Base-by-base conservation (phyloP, 2,113 vertebrate genomes). In the Polypterus bichir region DNA sequence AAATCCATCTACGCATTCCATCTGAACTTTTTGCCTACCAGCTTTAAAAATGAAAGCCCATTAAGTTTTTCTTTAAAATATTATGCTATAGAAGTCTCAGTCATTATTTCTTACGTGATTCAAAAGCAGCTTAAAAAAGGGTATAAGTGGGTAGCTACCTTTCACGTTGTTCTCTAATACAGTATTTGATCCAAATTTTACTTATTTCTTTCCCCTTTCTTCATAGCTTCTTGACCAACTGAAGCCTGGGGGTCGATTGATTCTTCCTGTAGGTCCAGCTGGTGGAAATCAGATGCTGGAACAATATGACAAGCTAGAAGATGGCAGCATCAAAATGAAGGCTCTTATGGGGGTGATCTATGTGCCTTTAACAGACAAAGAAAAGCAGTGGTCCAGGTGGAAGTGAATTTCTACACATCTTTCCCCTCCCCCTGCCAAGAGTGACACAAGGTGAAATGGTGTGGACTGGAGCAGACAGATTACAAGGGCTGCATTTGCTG, bases 291-390 rank as follows among this genome's bases (percentile, higher is more conserved):
- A 99, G 76, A 99, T 97, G 95, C 78, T 99, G 78, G 94, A 99
- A 82, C 96, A 99, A 78, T 94, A 97, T 11, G 96, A 99, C 80
- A 99, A 99, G 77, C 70, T 98, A 81, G 92, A 92, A 71, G 94
- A 99, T 53, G 96, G 95, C 88, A 97, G 91, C 81, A 92, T 89
- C 87, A 97, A 92, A 81, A 97, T 92, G 94, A 99, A 99, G 69
- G 88, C 92, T 79, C 83, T 99, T 81, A 99, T 99, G 96, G 95
- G 95, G 81, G 96, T 98, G 87, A 98, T 99, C 82, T 99, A 99
- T 77, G 96, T 99, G 95, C 96, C 96, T 97, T 97, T 99, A 92
- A 99, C 96, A 91, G 96, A 99, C 85, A 94, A 85, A 91, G 93
- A 97, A 67, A 97, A 95, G 91, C 96, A 99, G 82, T 97, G 94